Conservation (phyloP, 2,888 invertebrate genomes). For the Leptinotarsa haldemani region DNA sequence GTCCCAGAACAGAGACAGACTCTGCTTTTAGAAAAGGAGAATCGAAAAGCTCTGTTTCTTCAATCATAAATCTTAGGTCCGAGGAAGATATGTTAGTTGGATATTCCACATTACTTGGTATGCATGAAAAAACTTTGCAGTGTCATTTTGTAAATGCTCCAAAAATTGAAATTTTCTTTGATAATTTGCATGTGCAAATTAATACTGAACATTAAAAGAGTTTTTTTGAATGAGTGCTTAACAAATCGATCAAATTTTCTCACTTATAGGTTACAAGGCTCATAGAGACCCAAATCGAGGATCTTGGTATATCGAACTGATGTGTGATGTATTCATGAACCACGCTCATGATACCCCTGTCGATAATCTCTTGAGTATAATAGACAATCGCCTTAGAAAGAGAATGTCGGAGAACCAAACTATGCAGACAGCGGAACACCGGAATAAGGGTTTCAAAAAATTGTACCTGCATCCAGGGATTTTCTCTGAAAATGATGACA, state of each 20-base stretch:
- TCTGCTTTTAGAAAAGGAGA: conserved; percentile 16
- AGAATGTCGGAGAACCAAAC: conserved; percentile 59
- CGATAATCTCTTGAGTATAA: conserved; percentile 73
- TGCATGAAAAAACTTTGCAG: background rate
- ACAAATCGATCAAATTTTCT: background rate
- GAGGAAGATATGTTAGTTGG: conserved; percentile 73
- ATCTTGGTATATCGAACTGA: conserved; percentile 77
- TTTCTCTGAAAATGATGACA: conserved; percentile 60
- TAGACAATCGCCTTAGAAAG: conserved; percentile 67
- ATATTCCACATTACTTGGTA: conserved; percentile 72
- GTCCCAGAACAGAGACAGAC: conserved; percentile 53
- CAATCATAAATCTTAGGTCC: conserved; percentile 39
- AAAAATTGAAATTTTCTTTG: background rate
- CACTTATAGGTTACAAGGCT: conserved; percentile 68
- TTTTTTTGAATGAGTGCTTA: too few relatives aligned
- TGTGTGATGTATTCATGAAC: conserved; percentile 75
- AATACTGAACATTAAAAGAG: too few relatives aligned
- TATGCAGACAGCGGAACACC: conserved; percentile 74
- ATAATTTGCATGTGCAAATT: too few relatives aligned
- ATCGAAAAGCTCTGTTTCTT: background rate
- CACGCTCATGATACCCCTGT: conserved; percentile 73
- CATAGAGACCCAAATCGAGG: conserved; percentile 72
- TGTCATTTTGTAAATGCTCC: background rate
- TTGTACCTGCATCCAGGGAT: conserved; percentile 78
- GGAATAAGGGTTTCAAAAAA: conserved; percentile 73